These are phyloP conservation scores for Didymodactylos carnosus DNA, from an alignment of 2,888 invertebrate species.

Conservation along the genomic window DNA sequence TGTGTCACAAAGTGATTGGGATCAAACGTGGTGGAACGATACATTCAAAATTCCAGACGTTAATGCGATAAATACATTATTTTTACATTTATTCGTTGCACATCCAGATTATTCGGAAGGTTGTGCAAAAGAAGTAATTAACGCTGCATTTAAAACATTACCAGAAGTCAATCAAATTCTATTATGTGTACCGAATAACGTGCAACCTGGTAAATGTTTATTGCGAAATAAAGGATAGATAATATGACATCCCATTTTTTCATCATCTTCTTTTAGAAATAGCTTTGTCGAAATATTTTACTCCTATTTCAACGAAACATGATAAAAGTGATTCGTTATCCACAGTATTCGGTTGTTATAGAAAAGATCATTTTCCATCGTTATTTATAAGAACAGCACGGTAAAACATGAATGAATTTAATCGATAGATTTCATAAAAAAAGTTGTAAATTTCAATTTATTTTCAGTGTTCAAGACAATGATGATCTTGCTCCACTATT, in stretches of 20 bases:
- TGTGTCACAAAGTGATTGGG: conserved; percentile 6
- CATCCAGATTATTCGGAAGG: conserved; percentile 7
- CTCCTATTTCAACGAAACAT: background rate
- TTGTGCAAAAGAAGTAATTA: conserved; percentile 10
- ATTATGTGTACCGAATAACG: background rate
- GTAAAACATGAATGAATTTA: background rate
- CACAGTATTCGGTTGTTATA: background rate
- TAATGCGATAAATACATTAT: conserved; percentile 9
- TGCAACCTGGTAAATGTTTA: background rate
- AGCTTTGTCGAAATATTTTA: background rate
- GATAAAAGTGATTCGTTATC: background rate
- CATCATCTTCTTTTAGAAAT: background rate
- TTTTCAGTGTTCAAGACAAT: conserved; percentile 26
- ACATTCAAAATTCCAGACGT: background rate
- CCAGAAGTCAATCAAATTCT: conserved; percentile 11
- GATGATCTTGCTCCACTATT: conserved; percentile 35
- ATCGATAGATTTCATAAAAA: background rate
- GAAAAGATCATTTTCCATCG: conserved; percentile 10
- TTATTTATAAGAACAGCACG: conserved; percentile 3
- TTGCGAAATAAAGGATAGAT: background rate
- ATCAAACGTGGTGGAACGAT: conserved; percentile 3
- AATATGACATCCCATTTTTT: too few relatives aligned
- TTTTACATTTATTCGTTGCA: conserved; percentile 10
- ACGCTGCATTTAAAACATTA: conserved; percentile 9
- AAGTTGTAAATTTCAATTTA: background rate